A percentile compares a stretch with the other conserved stretches of the same genome.
These are phyloP conservation scores for Phasianus colchicus DNA, from an alignment of 2,113 vertebrate species.

Conservation along the genomic window DNA sequence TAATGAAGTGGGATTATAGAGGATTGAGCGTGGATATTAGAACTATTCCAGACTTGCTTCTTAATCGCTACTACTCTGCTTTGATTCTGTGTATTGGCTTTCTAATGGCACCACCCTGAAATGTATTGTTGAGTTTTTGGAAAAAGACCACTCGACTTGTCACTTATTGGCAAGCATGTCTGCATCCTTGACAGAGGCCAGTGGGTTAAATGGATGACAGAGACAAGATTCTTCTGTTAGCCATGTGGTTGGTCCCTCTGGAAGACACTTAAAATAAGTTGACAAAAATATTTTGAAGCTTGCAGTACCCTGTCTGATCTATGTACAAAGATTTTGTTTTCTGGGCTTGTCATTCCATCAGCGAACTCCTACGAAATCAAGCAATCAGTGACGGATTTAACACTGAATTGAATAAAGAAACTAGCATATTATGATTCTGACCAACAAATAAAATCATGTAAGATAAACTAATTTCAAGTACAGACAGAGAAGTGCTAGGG, in stretches of 20 bases:
- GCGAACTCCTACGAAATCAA: background rate
- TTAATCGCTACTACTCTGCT: slow-evolving; percentile 38
- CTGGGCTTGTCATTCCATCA: background rate
- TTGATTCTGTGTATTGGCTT: background rate
- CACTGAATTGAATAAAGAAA: background rate
- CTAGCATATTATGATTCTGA: accelerated
- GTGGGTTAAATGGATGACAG: background rate
- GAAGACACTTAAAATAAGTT: background rate
- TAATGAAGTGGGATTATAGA: slow-evolving; percentile 57
- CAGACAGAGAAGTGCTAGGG: background rate
- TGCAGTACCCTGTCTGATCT: background rate
- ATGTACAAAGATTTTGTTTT: background rate
- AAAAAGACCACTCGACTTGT: slow-evolving; percentile 26
- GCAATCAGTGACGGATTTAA: background rate
- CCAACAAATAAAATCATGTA: background rate
- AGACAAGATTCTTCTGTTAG: background rate
- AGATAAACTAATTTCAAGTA: background rate
- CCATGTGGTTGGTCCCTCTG: background rate
- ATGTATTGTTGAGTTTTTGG: background rate
- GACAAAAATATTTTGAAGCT: background rate
- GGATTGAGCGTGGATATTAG: slow-evolving; percentile 55
- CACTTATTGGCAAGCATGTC: background rate
- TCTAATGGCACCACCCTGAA: slow-evolving; percentile 3
- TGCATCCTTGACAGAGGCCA: background rate
- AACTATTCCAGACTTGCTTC: slow-evolving; percentile 37